phyloP scores from a whole-genome alignment of 2,888 invertebrate species.

The Temnothorax rugatulus region DNA sequence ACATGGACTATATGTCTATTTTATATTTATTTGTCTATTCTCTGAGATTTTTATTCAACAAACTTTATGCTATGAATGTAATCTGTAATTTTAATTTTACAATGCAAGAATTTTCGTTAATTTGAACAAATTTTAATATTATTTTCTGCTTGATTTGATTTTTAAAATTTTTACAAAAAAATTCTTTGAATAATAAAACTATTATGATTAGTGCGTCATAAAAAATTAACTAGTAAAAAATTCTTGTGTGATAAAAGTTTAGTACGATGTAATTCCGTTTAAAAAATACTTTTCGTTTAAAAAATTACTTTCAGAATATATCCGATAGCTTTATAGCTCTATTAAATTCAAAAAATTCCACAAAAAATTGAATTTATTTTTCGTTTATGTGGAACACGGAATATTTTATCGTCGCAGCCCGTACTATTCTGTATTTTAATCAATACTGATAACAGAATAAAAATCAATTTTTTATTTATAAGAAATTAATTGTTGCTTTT shows the following conservation, averaged over 20 bases:
- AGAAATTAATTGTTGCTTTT: neutral
- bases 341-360: no score
- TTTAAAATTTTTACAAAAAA: neutral
- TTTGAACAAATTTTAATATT: neutral
- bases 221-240: neutral
- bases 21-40: neutral
- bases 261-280: neutral
- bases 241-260: neutral
- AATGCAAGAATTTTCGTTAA: neutral
- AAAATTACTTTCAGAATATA: slow-evolving; percentile 8
- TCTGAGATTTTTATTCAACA: neutral
- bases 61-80: neutral
- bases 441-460: neutral
- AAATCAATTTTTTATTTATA: neutral
- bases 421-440: neutral
- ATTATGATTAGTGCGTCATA: neutral
- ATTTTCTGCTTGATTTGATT: neutral
- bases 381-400: neutral
- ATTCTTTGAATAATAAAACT: neutral
- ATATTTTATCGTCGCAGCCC: neutral
- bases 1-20: neutral
- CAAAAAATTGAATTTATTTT: neutral
- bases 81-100: neutral
- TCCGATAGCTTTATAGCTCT: neutral
- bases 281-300: neutral